A percentile compares a stretch with the other conserved stretches of the same genome.
Evolutionary conservation across 2,113 vertebrate genomes (phyloP).

Genomic region (Ameiurus melas): DNA sequence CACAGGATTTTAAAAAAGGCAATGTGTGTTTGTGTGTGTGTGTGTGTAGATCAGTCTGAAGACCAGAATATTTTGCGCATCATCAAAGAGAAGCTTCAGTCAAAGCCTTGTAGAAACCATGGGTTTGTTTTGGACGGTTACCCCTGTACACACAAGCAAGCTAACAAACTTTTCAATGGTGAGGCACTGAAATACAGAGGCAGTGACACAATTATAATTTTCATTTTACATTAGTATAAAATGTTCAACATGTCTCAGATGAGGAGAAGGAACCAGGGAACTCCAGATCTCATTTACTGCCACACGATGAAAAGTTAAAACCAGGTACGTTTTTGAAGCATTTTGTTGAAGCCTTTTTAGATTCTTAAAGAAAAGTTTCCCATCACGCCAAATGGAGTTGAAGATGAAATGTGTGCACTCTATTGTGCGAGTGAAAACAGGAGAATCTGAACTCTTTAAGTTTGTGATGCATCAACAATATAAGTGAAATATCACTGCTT

Average conservation of each 20-base stretch:
- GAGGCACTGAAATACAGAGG: conserved; percentile 38
- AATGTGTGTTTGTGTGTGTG: not conserved
- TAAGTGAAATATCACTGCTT: not conserved
- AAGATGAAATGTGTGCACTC: not conserved
- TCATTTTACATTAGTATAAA: not conserved
- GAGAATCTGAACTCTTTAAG: not conserved
- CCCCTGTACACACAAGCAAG: conserved; percentile 82
- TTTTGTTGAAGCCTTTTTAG: not conserved
- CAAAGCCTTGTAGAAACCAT: conserved; percentile 87
- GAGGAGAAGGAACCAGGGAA: conserved; percentile 71
- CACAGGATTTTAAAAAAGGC: not conserved
- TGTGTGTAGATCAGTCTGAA: conserved; percentile 71
- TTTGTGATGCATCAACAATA: not conserved
- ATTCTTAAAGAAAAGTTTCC: not conserved
- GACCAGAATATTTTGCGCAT: conserved; percentile 73
- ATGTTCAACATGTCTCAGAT: conserved; percentile 55
- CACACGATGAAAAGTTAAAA: conserved; percentile 74
- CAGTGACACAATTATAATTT: not conserved
- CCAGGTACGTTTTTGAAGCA: conserved; percentile 77
- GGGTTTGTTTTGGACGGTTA: conserved; percentile 91
- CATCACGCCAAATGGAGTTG: not conserved
- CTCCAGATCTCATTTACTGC: conserved; percentile 59
- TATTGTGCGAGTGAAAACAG: not conserved
- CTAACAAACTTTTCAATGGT: conserved; percentile 82
- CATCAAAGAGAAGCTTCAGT: conserved; percentile 83